These are phyloP conservation scores for Progne subis DNA, from an alignment of 2,113 vertebrate genomes.

Conservation along the genomic window DNA sequence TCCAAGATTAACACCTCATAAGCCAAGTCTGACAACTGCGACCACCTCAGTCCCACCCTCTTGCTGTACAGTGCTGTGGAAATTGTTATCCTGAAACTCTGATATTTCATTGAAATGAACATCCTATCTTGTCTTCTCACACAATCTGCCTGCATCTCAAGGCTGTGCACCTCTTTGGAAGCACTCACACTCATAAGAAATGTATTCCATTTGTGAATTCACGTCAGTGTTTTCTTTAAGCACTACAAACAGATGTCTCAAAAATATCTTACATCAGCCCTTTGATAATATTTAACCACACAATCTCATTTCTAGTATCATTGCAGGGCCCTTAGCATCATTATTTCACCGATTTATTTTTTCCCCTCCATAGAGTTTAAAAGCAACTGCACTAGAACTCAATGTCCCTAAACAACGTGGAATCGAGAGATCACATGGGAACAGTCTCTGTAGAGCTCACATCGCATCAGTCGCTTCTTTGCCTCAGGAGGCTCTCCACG, in stretches of 20 bases:
- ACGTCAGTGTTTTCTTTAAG: background rate
- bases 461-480: background rate
- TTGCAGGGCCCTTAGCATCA: background rate
- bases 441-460: background rate
- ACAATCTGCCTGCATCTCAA: background rate
- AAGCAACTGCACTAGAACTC: background rate
- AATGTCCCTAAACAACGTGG: background rate
- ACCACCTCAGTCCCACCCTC: background rate
- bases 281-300: background rate
- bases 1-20: background rate
- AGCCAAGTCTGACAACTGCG: background rate
- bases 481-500: background rate
- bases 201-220: background rate
- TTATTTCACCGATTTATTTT: background rate
- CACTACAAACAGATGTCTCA: background rate
- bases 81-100: background rate
- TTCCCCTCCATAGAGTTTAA: background rate
- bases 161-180: background rate
- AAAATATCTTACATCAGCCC: background rate
- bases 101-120: background rate
- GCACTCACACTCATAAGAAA: background rate
- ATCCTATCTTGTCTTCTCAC: background rate
- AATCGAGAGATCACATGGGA: background rate
- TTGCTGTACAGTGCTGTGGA: background rate
- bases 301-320: background rate